Evolutionary conservation across 2,797 vertebrate genomes (phyloP).

Genomic region (Tokudaia tokunoshimensis): DNA sequence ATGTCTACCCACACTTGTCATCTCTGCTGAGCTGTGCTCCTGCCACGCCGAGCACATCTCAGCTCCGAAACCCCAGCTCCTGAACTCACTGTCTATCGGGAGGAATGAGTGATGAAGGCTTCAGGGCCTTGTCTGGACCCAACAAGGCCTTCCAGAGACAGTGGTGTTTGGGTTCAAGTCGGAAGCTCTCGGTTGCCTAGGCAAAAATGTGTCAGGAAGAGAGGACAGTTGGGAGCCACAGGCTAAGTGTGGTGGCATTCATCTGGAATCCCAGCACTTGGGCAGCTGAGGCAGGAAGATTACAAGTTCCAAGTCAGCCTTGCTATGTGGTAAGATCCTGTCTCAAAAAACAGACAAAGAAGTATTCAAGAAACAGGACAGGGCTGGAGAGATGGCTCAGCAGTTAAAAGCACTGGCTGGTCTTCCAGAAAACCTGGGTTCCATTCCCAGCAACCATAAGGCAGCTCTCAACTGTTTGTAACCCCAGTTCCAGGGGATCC

Average conservation of each 20-base stretch:
- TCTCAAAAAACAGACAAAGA: neutral
- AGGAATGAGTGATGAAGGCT: neutral
- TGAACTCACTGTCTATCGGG: neutral
- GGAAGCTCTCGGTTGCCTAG: neutral
- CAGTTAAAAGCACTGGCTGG: neutral
- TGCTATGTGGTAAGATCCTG: neutral
- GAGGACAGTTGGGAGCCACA: neutral
- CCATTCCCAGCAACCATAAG: neutral
- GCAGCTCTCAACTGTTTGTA: neutral
- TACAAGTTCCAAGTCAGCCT: neutral
- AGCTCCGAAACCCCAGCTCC: neutral
- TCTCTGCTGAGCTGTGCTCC: neutral
- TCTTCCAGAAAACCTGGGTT: neutral
- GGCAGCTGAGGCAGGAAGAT: neutral
- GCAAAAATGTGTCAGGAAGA: neutral
- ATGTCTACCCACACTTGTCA: neutral
- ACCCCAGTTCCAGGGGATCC: neutral
- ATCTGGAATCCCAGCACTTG: neutral
- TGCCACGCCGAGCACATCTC: neutral
- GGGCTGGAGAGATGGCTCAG: neutral
- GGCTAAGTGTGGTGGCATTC: neutral
- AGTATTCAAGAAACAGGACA: neutral
- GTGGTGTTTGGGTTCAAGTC: neutral
- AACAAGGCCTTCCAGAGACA: conserved; percentile 8
- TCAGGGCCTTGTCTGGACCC: neutral